Percentiles rank a stretch among this genome's conserved stretches.
Evolutionary conservation across 2,888 invertebrate genomes (phyloP).

Genomic region (Cryptocephalus primarius): DNA sequence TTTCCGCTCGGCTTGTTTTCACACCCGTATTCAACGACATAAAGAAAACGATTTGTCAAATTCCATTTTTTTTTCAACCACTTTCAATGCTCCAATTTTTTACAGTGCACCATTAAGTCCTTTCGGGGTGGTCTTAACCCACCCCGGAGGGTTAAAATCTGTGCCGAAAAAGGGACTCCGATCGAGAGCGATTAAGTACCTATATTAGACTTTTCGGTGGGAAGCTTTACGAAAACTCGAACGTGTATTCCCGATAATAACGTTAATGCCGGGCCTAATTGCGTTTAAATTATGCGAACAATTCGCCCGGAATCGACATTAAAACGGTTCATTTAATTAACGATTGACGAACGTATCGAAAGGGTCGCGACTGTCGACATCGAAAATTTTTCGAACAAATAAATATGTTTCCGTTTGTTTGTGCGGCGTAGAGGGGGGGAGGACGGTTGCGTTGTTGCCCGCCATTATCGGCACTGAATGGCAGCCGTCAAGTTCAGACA

Average conservation of each 20-base stretch:
- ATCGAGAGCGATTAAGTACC: slow-evolving; percentile 21
- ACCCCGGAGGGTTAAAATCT: slow-evolving; percentile 19
- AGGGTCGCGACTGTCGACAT: slow-evolving; percentile 1
- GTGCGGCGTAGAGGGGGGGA: too few relatives aligned
- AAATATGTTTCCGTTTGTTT: not conserved
- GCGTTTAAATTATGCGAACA: too few relatives aligned
- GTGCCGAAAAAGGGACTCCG: slow-evolving; percentile 6
- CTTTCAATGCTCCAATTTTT: slow-evolving; percentile 22
- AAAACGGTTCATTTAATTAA: slow-evolving; percentile 21
- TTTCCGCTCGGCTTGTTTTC: slow-evolving; percentile 8
- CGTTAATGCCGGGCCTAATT: too few relatives aligned
- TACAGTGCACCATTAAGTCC: slow-evolving; percentile 14
- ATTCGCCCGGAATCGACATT: slow-evolving; percentile 15
- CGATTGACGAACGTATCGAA: slow-evolving; percentile 18
- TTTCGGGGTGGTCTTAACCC: slow-evolving; percentile 23
- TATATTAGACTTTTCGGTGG: slow-evolving; percentile 2
- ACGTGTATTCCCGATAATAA: not conserved
- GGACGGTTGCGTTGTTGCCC: slow-evolving; percentile 1
- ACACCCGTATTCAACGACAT: slow-evolving; percentile 18
- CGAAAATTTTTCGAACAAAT: not conserved
- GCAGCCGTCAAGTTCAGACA: slow-evolving; percentile 20
- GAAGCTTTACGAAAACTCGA: not conserved
- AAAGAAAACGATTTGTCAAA: slow-evolving; percentile 24
- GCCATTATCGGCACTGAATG: slow-evolving; percentile 19
- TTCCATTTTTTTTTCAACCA: slow-evolving; percentile 7